Conservation (phyloP, 2,113 vertebrate genomes). For the Capreolus pygargus region DNA sequence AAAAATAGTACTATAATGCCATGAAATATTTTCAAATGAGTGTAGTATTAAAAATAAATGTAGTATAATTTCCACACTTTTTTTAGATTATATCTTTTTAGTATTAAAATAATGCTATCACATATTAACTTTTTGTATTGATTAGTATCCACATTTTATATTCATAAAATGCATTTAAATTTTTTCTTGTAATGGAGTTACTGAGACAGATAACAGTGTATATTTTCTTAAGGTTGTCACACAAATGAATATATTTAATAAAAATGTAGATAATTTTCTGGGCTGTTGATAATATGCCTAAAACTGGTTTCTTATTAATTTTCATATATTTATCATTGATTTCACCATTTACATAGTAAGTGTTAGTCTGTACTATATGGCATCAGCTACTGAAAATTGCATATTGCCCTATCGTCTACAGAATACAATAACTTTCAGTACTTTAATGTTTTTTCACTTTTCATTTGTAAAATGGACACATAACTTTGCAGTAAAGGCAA, state of each 20-base stretch:
- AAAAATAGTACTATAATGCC: neutral
- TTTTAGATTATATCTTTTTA: neutral
- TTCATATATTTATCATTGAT: neutral
- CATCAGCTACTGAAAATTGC: neutral
- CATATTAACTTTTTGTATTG: neutral
- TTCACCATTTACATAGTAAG: neutral
- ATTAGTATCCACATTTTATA: neutral
- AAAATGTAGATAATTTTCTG: neutral
- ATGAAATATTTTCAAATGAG: neutral
- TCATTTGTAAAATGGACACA: neutral
- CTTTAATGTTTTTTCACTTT: neutral
- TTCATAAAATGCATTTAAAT: neutral
- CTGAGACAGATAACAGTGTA: neutral
- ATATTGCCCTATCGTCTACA: neutral
- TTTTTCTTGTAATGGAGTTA: neutral
- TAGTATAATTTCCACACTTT: neutral
- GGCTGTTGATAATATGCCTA: neutral
- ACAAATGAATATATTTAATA: neutral
- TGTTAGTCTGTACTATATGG: neutral
- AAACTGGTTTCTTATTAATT: neutral
- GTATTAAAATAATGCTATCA: neutral
- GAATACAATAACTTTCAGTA: neutral
- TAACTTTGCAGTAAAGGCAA: slow-evolving; percentile 27
- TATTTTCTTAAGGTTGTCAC: neutral
- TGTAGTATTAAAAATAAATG: neutral